Evolutionary conservation across 2,888 invertebrate genomes (phyloP).

Genomic region (Hydrotaea cyrtoneurina): DNA sequence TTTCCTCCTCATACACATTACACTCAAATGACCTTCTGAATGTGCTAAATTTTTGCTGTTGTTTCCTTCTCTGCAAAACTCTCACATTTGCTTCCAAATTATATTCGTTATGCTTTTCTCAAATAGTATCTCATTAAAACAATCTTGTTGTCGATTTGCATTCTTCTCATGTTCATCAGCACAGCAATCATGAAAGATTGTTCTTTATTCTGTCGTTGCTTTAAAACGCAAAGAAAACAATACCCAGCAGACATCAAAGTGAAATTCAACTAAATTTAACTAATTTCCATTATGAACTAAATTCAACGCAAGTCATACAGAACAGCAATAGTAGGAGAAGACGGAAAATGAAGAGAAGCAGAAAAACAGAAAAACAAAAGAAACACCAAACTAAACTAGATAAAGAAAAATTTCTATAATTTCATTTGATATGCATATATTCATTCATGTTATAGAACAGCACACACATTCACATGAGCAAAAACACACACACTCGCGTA

Average conservation of each 20-base stretch:
- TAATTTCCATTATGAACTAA: conserved; percentile 48
- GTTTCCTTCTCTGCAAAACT: background rate
- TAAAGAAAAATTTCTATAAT: conserved; percentile 52
- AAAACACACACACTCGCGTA: background rate
- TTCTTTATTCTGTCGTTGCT: background rate
- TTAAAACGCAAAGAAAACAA: background rate
- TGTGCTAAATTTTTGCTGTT: too few species aligned
- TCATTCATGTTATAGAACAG: background rate
- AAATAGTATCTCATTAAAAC: conserved; percentile 40
- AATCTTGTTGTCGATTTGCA: conserved; percentile 35
- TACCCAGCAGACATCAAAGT: conserved; percentile 9
- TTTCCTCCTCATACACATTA: background rate
- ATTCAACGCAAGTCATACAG: background rate
- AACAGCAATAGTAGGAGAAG: background rate
- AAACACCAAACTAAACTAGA: conserved; percentile 30
- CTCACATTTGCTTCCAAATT: background rate
- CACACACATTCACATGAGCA: background rate
- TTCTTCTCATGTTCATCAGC: conserved; percentile 1
- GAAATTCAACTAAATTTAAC: conserved; percentile 33
- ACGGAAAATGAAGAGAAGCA: background rate
- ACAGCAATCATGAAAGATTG: conserved; percentile 16
- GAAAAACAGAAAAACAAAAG: conserved; percentile 1
- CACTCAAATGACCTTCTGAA: background rate
- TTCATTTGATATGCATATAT: conserved; percentile 57
- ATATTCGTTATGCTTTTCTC: conserved; percentile 19